Evolutionary conservation across 1,140 invertebrate species (phyloP).

Genomic region (Schlechtendalia chinensis): DNA sequence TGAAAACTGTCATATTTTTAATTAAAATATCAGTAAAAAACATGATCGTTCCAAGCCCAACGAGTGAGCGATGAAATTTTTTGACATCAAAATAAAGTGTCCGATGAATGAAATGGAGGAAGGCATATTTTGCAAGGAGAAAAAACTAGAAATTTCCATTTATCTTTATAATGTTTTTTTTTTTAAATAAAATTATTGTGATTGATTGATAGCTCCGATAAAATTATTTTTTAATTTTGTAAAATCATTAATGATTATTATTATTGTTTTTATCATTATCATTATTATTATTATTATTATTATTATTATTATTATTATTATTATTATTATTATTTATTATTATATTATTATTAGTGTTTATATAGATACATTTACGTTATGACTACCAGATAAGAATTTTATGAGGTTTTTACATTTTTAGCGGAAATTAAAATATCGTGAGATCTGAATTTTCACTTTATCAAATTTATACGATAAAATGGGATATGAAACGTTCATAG

Average conservation of each 20-base stretch:
- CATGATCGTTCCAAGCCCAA: neutral
- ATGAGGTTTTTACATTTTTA: too few species aligned
- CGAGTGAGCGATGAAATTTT: neutral
- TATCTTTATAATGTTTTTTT: neutral
- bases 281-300: neutral
- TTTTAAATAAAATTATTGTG: neutral
- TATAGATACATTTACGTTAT: too few species aligned
- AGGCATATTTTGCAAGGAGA: neutral
- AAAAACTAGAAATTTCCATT: neutral
- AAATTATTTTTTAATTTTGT: neutral
- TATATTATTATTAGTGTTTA: too few species aligned
- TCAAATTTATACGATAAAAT: too few species aligned
- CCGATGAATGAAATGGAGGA: too few species aligned
- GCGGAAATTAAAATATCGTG: too few species aligned
- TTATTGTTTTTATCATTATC: neutral
- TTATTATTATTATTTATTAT: too few species aligned
- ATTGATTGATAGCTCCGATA: neutral
- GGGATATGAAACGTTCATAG: too few species aligned
- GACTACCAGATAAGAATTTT: neutral
- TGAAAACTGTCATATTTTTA: neutral
- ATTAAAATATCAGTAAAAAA: constrained; percentile 11
- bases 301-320: neutral
- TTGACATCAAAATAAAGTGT: neutral
- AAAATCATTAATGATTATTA: neutral
- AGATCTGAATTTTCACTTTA: too few species aligned